These are phyloP conservation scores for Peromyscus aztecus DNA, from an alignment of 2,797 vertebrate genomes.

Conservation along the genomic window DNA sequence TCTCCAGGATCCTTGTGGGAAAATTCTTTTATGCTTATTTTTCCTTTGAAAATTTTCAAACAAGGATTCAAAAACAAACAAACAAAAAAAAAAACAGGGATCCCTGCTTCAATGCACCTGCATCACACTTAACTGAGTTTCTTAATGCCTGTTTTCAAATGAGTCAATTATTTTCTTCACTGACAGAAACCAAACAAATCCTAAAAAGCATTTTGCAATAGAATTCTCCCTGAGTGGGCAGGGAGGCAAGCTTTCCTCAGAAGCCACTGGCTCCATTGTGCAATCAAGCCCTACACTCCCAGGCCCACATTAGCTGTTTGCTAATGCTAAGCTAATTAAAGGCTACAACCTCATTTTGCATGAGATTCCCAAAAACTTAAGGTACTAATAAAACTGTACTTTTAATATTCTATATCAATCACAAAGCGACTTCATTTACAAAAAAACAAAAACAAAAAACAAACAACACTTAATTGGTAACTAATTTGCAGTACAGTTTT, in stretches of 20 bases:
- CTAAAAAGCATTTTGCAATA: neutral
- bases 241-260: neutral
- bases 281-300: neutral
- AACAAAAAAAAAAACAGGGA: too few relatives aligned
- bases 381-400: slow-evolving; percentile 70
- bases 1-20: neutral
- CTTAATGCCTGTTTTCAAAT: neutral
- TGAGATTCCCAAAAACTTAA: slow-evolving; percentile 59
- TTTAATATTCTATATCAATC: slow-evolving; percentile 78
- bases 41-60: neutral
- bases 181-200: neutral
- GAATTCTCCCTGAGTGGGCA: neutral
- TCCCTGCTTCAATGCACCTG: neutral
- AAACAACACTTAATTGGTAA: slow-evolving; percentile 57
- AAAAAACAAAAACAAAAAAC: neutral
- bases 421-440: slow-evolving; percentile 65
- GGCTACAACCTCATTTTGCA: slow-evolving; percentile 54
- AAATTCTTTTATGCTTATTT: neutral
- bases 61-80: neutral
- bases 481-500: slow-evolving; percentile 75
- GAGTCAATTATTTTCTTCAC: neutral
- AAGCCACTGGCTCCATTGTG: neutral
- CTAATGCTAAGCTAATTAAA: neutral
- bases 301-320: neutral
- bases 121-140: neutral